Conservation (phyloP, 1,140 invertebrate genomes). For the Zaprionus tsacasi region DNA sequence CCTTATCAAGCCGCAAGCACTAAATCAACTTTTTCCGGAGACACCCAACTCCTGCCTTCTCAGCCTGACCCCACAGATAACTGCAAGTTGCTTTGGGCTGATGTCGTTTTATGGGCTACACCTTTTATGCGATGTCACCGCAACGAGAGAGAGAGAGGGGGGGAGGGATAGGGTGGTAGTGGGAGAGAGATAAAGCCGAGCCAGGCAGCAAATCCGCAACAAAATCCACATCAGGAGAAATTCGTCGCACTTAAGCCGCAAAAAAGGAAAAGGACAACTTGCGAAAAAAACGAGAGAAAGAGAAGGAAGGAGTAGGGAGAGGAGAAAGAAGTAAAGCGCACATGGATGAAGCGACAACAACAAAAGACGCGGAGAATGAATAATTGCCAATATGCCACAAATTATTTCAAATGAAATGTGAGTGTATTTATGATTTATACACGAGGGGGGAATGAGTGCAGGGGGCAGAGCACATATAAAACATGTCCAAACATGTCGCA, state of each 20-base stretch:
- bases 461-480: conserved; percentile 35
- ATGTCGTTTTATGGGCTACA: conserved; percentile 50
- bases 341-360: conserved; percentile 8
- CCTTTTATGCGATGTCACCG: conserved; percentile 77
- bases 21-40: conserved; percentile 74
- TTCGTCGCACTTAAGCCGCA: conserved; percentile 67
- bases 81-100: conserved; percentile 19
- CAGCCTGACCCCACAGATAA: conserved; percentile 17
- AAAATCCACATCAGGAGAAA: conserved; percentile 75
- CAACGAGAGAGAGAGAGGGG: background rate
- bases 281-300: conserved; percentile 21
- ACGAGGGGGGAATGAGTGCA: background rate
- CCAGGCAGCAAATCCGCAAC: conserved; percentile 71
- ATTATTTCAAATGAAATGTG: conserved; percentile 83
- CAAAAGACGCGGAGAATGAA: conserved; percentile 52
- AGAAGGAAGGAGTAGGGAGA: background rate
- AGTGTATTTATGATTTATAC: conserved; percentile 82
- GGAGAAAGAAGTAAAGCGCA: background rate
- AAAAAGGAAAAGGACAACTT: conserved; percentile 19
- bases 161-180: conserved; percentile 4
- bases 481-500: conserved; percentile 38
- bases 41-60: background rate
- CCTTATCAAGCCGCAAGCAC: conserved; percentile 66
- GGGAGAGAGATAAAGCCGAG: conserved; percentile 69
- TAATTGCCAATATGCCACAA: conserved; percentile 83